Base-by-base conservation (phyloP, 2,113 vertebrate species). In the Spea multiplicata region DNA sequence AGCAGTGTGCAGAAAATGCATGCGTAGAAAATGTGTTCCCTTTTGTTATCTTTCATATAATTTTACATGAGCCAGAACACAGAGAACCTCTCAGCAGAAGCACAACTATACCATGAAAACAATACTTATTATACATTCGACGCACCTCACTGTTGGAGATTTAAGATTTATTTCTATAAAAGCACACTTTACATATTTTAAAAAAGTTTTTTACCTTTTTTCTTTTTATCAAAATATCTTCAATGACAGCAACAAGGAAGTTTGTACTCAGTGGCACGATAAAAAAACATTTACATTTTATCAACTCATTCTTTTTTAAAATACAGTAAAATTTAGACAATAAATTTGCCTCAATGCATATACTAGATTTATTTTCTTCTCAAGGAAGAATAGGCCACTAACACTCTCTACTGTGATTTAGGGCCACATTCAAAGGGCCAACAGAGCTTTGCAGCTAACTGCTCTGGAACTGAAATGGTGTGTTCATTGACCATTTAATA, bases 161-260 rank as follows among this genome's bases (percentile, higher is more conserved):
- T 44, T 64, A 65, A 74, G 59, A 61, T 74, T 30, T 30, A 64
- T 44, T 59, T 69, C 14, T 14, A 45, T 44, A 72, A 59, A 73
- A 52, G 50, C 6, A 10, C 50, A 52, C 9, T 52, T 52, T 7
- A 52, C 30, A 30, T 30, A 30, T 30, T 30, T 30, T n/a, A n/a
- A 30, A 30, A 30, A 30, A 30, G 30, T 30, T 2, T 30, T 30
- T 30, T 30, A 30, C 30, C 30, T 30, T 30, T 30, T 30, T 30
- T 30, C 30, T 30, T 30, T 30, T 30, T 30, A 55, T 10, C 3
- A 52, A 65, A 12, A 73, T 30, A 49, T 9, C 45, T 12, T 59
- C 30, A 13, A 16, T 12, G 30, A 30, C 30, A 55, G 64, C 44
- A 67, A 46, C 46, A 8, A 67, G 3, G 2, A 59, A 13, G 4